A percentile compares a stretch with the other conserved stretches of the same genome.
Evolutionary conservation across 2,888 invertebrate species (phyloP).

Genomic region (Cremastinae sp.): DNA sequence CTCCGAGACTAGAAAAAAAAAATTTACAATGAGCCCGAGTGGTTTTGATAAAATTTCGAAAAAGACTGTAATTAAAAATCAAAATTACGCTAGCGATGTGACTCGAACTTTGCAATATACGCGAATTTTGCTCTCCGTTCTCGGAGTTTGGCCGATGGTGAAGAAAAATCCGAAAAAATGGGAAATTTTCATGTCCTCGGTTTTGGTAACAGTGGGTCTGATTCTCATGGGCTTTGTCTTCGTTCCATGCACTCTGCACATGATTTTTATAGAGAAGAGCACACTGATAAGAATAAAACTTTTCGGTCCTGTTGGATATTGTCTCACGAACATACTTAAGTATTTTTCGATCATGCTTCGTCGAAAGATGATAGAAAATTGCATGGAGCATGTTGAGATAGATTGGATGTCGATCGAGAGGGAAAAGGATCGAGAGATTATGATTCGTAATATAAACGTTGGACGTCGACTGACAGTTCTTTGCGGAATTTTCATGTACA

Average conservation of each 20-base stretch:
- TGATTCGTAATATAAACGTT: slow-evolving; percentile 60
- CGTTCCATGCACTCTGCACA: slow-evolving; percentile 25
- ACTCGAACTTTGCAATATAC: slow-evolving; percentile 15
- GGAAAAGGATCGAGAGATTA: slow-evolving; percentile 57
- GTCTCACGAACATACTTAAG: slow-evolving; percentile 24
- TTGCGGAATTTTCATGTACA: slow-evolving; percentile 67
- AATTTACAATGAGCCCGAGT: too few species aligned
- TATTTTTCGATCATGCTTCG: slow-evolving; percentile 17
- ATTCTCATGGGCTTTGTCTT: neutral
- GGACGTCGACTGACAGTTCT: slow-evolving; percentile 59
- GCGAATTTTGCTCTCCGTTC: slow-evolving; percentile 1
- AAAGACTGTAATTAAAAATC: neutral
- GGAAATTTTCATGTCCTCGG: neutral
- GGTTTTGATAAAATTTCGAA: neutral
- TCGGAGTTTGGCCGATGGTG: slow-evolving; percentile 52
- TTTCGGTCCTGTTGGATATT: slow-evolving; percentile 15
- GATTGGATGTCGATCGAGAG: slow-evolving; percentile 62
- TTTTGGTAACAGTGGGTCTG: slow-evolving; percentile 11
- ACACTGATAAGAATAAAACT: slow-evolving; percentile 8
- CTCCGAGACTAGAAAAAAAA: too few species aligned
- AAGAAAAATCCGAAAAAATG: neutral
- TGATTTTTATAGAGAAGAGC: slow-evolving; percentile 24
- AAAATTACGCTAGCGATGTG: slow-evolving; percentile 12
- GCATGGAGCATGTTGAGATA: slow-evolving; percentile 58
- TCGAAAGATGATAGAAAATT: slow-evolving; percentile 49